Conservation (phyloP, 2,888 invertebrate genomes). For the Scaptomyza polygonia region DNA sequence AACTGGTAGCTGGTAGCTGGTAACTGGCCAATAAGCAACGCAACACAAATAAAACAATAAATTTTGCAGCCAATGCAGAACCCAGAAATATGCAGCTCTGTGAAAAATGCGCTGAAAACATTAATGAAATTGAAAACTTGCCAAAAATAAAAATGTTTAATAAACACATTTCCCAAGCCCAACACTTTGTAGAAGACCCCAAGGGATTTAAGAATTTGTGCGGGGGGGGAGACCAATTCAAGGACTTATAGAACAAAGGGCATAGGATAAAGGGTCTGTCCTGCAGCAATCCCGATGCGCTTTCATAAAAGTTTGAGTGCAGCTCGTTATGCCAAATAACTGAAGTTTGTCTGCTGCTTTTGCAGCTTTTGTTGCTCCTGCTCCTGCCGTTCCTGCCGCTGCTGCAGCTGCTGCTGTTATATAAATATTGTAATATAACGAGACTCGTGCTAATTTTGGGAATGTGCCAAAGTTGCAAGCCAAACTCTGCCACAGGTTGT, state of each 20-base stretch:
- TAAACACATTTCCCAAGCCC: constrained; percentile 60
- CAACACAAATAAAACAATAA: constrained; percentile 58
- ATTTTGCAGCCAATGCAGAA: constrained; percentile 43
- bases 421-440: constrained; percentile 48
- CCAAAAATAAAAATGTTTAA: constrained; percentile 75
- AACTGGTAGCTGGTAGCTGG: constrained; percentile 12
- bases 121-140: constrained; percentile 76
- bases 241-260: constrained; percentile 5
- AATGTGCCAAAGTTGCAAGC: constrained; percentile 51
- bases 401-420: constrained; percentile 43
- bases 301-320: constrained; percentile 64
- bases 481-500: constrained; percentile 50
- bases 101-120: constrained; percentile 52
- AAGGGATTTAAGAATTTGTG: background rate
- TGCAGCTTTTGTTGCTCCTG: constrained; percentile 19
- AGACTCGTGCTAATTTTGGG: constrained; percentile 58
- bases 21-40: constrained; percentile 46
- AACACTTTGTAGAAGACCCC: constrained; percentile 16
- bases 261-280: background rate
- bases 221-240: constrained; percentile 10
- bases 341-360: constrained; percentile 47
- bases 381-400: constrained; percentile 43
- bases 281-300: constrained; percentile 33
- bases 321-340: constrained; percentile 69
- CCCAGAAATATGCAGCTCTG: background rate